Percentiles rank a stretch among this genome's conserved stretches.
Conservation (phyloP, 2,888 invertebrate genomes). For the Melanostoma mellinum region DNA sequence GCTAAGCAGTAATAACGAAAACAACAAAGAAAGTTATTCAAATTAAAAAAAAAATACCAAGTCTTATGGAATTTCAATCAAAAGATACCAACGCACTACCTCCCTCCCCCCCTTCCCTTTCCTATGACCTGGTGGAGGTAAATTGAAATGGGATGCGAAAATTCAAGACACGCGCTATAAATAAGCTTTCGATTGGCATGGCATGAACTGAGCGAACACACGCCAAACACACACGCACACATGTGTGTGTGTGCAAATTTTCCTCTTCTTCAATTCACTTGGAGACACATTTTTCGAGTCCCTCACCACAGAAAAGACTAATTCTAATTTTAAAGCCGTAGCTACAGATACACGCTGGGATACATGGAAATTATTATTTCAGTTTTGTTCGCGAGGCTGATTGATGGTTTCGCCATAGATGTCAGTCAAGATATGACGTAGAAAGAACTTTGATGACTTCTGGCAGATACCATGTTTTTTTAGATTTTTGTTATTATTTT, state of each 20-base stretch:
- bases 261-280: slow-evolving; percentile 46
- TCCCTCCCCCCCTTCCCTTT: neutral
- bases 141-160: slow-evolving; percentile 18
- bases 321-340: slow-evolving; percentile 57
- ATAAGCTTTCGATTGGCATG: slow-evolving; percentile 45
- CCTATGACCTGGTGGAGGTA: neutral
- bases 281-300: slow-evolving; percentile 42
- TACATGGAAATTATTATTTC: slow-evolving; percentile 55
- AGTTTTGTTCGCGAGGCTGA: slow-evolving; percentile 49
- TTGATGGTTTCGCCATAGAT: slow-evolving; percentile 70
- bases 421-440: slow-evolving; percentile 69
- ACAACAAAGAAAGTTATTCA: slow-evolving; percentile 10
- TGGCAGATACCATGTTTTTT: slow-evolving; percentile 48
- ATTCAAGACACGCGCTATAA: slow-evolving; percentile 32
- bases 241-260: slow-evolving; percentile 34
- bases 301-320: slow-evolving; percentile 17
- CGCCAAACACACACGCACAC: slow-evolving; percentile 1
- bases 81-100: neutral
- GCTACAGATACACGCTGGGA: slow-evolving; percentile 8
- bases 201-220: neutral
- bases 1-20: neutral
- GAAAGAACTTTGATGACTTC: slow-evolving; percentile 68
- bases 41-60: slow-evolving; percentile 11
- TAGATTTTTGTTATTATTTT: neutral
- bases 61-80: slow-evolving; percentile 11